Evolutionary conservation across 2,113 vertebrate genomes (phyloP).

Genomic region (Mobula hypostoma): DNA sequence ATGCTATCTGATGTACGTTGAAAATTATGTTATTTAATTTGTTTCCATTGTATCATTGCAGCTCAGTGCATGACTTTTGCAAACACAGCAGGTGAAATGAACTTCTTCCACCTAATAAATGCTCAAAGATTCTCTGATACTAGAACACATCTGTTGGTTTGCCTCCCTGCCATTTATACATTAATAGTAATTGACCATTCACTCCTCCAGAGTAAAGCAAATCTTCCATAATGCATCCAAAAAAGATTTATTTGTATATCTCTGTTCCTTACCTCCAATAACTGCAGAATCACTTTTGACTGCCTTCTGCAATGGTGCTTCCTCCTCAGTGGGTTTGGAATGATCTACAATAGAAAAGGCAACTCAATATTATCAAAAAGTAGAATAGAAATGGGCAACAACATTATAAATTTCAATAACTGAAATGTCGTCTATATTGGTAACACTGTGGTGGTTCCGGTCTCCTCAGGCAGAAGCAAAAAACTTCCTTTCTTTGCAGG

Average conservation of each 20-base stretch:
- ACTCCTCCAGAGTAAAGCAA: not conserved
- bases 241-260: not conserved
- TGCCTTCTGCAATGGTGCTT: conserved; percentile 64
- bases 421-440: not conserved
- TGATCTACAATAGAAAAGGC: conserved; percentile 63
- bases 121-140: not conserved
- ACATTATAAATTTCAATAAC: not conserved
- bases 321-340: conserved; percentile 73
- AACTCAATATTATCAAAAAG: conserved; percentile 23
- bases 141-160: not conserved
- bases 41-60: too few species aligned
- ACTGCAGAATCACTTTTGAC: conserved; percentile 76
- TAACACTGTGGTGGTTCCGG: not conserved
- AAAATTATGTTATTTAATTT: too few species aligned
- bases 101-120: too few species aligned
- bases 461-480: not conserved
- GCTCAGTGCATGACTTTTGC: too few species aligned
- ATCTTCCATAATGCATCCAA: not conserved
- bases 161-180: too few species aligned
- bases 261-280: conserved; percentile 62
- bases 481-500: not conserved
- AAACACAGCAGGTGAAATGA: too few species aligned
- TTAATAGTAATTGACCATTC: not conserved
- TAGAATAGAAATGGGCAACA: not conserved
- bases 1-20: too few species aligned